phyloP scores from a whole-genome alignment of 2,888 invertebrate genomes.

The Pseudococcus viburni region DNA sequence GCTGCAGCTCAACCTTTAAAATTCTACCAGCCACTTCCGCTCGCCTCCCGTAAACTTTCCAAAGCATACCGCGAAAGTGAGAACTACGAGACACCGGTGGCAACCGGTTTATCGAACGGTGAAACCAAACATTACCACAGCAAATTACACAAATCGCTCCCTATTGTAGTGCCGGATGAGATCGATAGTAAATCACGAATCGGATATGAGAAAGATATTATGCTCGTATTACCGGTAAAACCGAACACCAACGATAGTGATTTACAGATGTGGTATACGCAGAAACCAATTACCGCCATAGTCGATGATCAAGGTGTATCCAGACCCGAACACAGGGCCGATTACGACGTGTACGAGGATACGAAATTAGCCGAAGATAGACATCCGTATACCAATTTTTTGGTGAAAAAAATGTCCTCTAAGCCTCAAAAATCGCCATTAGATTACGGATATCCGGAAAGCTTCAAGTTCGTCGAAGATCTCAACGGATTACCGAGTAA shows the following conservation, averaged over 20 bases:
- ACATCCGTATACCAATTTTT: slow-evolving; percentile 58
- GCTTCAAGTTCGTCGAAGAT: slow-evolving; percentile 57
- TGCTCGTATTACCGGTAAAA: slow-evolving; percentile 59
- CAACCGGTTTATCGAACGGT: slow-evolving; percentile 53
- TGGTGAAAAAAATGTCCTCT: neutral
- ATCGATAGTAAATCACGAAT: slow-evolving; percentile 30
- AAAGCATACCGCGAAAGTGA: slow-evolving; percentile 54
- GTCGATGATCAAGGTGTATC: slow-evolving; percentile 2
- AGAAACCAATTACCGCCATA: slow-evolving; percentile 45
- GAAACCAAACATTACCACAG: slow-evolving; percentile 36
- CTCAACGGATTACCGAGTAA: slow-evolving; percentile 50
- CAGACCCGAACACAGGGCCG: slow-evolving; percentile 15
- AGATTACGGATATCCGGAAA: slow-evolving; percentile 58
- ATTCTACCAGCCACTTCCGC: slow-evolving; percentile 7
- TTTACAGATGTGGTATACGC: slow-evolving; percentile 54
- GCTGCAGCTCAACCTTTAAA: slow-evolving; percentile 38
- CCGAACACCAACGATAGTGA: slow-evolving; percentile 25
- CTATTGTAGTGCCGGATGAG: slow-evolving; percentile 27
- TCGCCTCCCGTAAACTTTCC: slow-evolving; percentile 45
- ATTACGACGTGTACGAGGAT: slow-evolving; percentile 24
- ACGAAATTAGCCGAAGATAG: neutral
- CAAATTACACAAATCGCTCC: slow-evolving; percentile 48
- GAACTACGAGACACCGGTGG: slow-evolving; percentile 23
- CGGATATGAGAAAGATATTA: slow-evolving; percentile 59
- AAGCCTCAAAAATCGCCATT: slow-evolving; percentile 39